phyloP scores from a whole-genome alignment of 1,140 invertebrate genomes.

The Pantala flavescens region DNA sequence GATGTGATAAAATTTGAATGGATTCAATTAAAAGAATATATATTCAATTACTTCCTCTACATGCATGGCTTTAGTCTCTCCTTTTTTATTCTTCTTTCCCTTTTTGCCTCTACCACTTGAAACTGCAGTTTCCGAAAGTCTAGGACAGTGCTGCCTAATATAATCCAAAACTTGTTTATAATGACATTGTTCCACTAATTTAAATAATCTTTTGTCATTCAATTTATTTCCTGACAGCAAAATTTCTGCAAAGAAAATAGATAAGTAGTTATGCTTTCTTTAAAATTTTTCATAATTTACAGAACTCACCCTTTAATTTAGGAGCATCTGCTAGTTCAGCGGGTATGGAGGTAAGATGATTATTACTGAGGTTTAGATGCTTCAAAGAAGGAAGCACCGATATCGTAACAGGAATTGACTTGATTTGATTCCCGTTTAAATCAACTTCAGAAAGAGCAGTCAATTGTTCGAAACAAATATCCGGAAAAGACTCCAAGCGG shows the following conservation, averaged over 20 bases:
- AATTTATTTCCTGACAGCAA: conserved; percentile 61
- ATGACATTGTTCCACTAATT: conserved; percentile 57
- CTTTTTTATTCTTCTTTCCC: conserved; percentile 29
- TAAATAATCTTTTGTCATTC: conserved; percentile 55
- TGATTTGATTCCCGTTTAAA: conserved; percentile 55
- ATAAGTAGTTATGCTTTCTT: conserved; percentile 4
- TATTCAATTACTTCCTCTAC: conserved; percentile 27
- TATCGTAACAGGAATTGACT: conserved; percentile 47
- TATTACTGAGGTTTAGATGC: conserved; percentile 56
- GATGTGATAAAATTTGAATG: neutral
- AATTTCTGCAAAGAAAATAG: conserved; percentile 34
- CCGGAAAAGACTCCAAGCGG: conserved; percentile 49
- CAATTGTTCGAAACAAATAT: conserved; percentile 47
- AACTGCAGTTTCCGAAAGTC: conserved; percentile 30
- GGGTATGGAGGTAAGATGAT: conserved; percentile 50
- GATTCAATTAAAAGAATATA: conserved; percentile 23
- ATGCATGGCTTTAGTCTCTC: conserved; percentile 13
- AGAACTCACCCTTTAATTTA: conserved; percentile 53
- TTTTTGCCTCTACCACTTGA: conserved; percentile 38
- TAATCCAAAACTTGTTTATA: conserved; percentile 60
- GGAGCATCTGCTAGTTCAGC: conserved; percentile 49
- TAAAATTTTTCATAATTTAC: neutral
- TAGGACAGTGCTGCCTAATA: conserved; percentile 48
- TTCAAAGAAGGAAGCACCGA: conserved; percentile 48
- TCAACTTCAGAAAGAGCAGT: conserved; percentile 54